Evolutionary conservation across 2,113 vertebrate species (phyloP).

Genomic region (Tricholaema leucomelas): DNA sequence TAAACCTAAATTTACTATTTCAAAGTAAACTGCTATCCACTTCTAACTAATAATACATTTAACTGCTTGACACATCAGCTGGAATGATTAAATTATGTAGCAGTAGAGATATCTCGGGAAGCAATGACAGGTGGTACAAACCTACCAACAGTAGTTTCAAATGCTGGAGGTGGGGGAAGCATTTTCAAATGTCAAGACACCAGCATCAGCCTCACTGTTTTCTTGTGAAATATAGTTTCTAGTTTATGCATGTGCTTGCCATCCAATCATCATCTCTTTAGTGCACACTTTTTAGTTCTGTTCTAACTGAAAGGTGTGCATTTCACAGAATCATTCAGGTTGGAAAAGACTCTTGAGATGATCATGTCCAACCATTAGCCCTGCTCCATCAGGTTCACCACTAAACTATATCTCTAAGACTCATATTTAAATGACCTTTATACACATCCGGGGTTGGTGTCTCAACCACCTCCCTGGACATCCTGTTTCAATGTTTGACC

Average conservation of each 20-base stretch:
- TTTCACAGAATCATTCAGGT: too few species aligned
- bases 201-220: conserved; percentile 38
- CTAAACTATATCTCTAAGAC: too few species aligned
- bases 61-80: conserved; percentile 71
- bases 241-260: neutral
- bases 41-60: conserved; percentile 75
- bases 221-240: neutral
- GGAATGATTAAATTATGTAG: conserved; percentile 79
- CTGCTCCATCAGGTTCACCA: too few species aligned
- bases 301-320: neutral
- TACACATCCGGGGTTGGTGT: too few species aligned
- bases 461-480: too few species aligned
- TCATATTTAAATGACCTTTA: too few species aligned
- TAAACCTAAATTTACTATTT: conserved; percentile 56
- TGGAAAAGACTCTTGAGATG: too few species aligned
- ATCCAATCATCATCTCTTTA: neutral
- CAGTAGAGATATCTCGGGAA: conserved; percentile 62
- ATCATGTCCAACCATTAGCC: too few species aligned
- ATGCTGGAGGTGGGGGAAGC: neutral
- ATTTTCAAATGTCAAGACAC: conserved; percentile 57
- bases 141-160: conserved; percentile 58
- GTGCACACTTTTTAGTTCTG: neutral
- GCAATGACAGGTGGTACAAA: conserved; percentile 70
- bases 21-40: conserved; percentile 60
- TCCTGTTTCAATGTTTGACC: too few species aligned